Percentiles rank a stretch among this genome's conserved stretches.
phyloP scores from a whole-genome alignment of 2,113 vertebrate genomes.

The Podilymbus podiceps region DNA sequence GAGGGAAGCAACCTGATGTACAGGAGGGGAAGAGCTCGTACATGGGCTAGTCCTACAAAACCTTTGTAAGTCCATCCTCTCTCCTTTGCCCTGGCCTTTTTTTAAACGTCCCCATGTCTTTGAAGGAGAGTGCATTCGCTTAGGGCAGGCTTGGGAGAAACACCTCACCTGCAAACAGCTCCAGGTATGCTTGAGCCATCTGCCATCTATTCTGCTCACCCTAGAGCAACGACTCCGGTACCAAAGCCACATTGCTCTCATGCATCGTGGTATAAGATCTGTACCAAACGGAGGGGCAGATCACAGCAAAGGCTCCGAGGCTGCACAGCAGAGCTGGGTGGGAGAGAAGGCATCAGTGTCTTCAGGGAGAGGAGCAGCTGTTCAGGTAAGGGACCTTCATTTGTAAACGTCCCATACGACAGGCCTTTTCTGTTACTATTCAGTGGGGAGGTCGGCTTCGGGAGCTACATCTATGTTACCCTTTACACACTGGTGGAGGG shows the following conservation, averaged over 20 bases:
- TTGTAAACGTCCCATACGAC: not conserved
- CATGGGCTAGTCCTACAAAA: not conserved
- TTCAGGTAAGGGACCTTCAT: not conserved
- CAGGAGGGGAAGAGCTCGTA: not conserved
- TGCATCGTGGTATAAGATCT: fast-evolving
- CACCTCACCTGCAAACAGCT: not conserved
- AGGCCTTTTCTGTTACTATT: not conserved
- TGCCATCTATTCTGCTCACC: not conserved
- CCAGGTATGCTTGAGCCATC: not conserved
- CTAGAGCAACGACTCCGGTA: not conserved
- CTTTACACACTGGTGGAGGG: not conserved
- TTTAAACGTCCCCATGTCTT: not conserved
- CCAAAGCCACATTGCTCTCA: not conserved
- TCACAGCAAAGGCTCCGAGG: not conserved
- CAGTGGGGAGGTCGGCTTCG: not conserved
- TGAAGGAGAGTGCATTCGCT: not conserved
- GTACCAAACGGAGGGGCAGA: not conserved
- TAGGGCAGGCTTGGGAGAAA: not conserved
- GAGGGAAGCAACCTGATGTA: not conserved
- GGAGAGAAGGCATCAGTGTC: not conserved
- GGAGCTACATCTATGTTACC: not conserved
- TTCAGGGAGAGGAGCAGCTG: not conserved
- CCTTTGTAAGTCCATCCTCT: not conserved
- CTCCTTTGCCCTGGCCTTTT: not conserved
- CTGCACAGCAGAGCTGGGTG: not conserved